Evolutionary conservation across 2,113 vertebrate genomes (phyloP), one percentile per base, ranked within the genome.

Genomic region (Benitochromis conjunctus): DNA sequence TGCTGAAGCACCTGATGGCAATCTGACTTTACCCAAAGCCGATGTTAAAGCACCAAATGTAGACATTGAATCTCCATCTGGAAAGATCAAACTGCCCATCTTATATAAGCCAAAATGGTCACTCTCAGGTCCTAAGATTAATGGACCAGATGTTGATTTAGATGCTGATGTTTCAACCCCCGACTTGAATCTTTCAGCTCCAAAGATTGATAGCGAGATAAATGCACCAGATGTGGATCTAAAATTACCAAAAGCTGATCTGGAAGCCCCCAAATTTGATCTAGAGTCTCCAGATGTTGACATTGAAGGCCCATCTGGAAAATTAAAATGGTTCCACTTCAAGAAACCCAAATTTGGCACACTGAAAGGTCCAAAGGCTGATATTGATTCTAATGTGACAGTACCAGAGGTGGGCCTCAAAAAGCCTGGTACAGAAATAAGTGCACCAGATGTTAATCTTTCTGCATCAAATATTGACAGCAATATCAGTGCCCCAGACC

Each of bases 341-440:
- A 96, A 95, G 53, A 95, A 90, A 85, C 69, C 91, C 53, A 96
- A 74, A 80, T 48, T 86, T 86, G 91, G 86, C 34, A 89, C 91
- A 60, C 3, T 92, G 2, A 93, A 80, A n/a, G 86, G 80, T 58
- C 86, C 80, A 41, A 95, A 93, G 55, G 66, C 89, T 54, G 80
- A 94, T 24, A 34, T 95, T 79, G 88, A 94, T 69, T 60, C 88
- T 29, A 78, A 93, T 57, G 3, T 92, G 7, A 87, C 88, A 3
- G 83, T 43, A 55, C 89, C 93, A 85, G 87, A 93, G 21, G 9
- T 89, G 18, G 54, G 88, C 38, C 14, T 94, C n/a, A 80, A 88
- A 36, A 41, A 34, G 4, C 80, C 88, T 76, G 54, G 90, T 53
- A 34, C 93, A 56, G 85, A 95, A 85, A 18, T 93, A 31, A 93